Evolutionary conservation across 2,888 invertebrate species (phyloP), one percentile per base, ranked within the genome.

Genomic region (Parascotia fuliginaria): DNA sequence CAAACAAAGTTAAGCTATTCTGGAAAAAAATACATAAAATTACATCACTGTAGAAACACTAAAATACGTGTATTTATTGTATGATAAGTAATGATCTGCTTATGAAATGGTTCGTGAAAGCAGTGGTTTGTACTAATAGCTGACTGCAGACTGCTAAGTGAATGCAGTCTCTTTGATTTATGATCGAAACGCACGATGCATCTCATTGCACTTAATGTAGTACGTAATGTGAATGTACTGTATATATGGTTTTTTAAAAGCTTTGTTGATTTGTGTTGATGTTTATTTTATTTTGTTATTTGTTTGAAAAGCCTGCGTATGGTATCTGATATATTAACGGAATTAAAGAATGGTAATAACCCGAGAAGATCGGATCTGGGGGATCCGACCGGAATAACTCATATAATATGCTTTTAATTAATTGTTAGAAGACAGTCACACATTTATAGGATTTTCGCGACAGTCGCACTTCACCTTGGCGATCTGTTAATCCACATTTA

Each of bases 141-240:
- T 61, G 69, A 69, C 68, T 75, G 77, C 80, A 81, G 81, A 80
- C 79, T 81, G 81, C 81, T 80, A 81, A 81, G 72, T 77, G 76
- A 75, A 73, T 78, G 80, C 77, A 75, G 65, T 68, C 60, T 49
- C 75, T 73, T 77, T 85, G 85, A 85, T 85, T 83, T 83, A 85
- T 75, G 77, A 71, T 65, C 61, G 63, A 62, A 75, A 69, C 69
- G 70, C 81, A 83, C 76, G 77, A 60, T 51, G 33, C 33, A 32
- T 47, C 51, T 49, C 53, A 40, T 32, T 54, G 65, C 33, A 34
- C 50, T 43, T 36, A 43, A 33, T 42, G 46, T 45, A n/a, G n/a
- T n/a, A 64, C 13, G 1, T 13, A 31, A 44, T 11, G 33, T 48
- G 32, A 12, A 13, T 38, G 14, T 27, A 27, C 12, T 2, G 12